Percentiles rank a stretch among this genome's conserved stretches.
phyloP scores from a whole-genome alignment of 2,888 invertebrate genomes.

The Artemia sp. region DNA sequence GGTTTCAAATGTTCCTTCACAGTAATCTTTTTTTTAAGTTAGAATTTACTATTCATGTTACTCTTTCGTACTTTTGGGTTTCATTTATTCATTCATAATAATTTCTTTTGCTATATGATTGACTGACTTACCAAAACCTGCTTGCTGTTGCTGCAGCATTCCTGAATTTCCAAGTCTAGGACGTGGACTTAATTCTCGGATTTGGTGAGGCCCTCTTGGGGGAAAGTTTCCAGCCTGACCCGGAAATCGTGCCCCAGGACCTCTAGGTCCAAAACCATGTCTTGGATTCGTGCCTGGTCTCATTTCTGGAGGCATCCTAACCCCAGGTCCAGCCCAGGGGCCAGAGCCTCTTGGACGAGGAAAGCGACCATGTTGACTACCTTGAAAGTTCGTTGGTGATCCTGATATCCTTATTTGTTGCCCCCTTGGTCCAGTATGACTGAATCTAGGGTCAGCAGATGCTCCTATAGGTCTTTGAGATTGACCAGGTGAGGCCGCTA shows the following conservation, averaged over 20 bases:
- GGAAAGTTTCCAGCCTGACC: neutral
- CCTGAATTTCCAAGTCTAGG: neutral
- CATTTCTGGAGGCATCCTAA: conserved; percentile 21
- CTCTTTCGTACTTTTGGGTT: too few species aligned
- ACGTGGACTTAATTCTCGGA: conserved; percentile 18
- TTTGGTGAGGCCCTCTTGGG: conserved; percentile 19
- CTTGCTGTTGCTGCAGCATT: neutral
- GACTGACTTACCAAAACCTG: conserved; percentile 5
- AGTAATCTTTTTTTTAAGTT: too few species aligned
- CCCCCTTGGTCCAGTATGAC: neutral
- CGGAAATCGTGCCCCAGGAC: conserved; percentile 19
- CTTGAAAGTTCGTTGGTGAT: too few species aligned
- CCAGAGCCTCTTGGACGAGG: conserved; percentile 16
- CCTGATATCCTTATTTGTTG: conserved; percentile 16
- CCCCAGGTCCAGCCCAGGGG: conserved; percentile 15
- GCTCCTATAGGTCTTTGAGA: conserved; percentile 15
- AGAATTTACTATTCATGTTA: too few species aligned
- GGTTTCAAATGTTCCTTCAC: too few species aligned
- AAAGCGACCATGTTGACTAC: neutral
- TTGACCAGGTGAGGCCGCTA: neutral
- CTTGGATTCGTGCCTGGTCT: conserved; percentile 24
- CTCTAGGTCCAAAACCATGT: conserved; percentile 22
- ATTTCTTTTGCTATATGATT: too few species aligned
- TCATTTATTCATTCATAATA: too few species aligned
- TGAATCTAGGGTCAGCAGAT: conserved; percentile 17